These are phyloP conservation scores for Holcopasites calliopsidis DNA, from an alignment of 1,140 invertebrate species.

Conservation along the genomic window DNA sequence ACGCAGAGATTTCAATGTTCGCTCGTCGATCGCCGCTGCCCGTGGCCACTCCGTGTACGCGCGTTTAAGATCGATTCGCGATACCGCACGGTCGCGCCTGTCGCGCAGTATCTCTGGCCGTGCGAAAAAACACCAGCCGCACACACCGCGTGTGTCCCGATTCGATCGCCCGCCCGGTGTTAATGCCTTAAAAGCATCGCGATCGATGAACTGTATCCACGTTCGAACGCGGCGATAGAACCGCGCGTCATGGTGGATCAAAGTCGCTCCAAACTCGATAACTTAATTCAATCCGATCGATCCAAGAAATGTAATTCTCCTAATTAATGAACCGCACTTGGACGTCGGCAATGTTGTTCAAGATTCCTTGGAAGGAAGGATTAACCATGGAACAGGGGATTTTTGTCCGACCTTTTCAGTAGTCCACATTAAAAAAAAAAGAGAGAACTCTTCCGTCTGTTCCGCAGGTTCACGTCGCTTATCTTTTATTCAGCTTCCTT, in stretches of 20 bases:
- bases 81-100: background rate
- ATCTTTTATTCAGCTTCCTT: conserved; percentile 26
- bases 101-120: background rate
- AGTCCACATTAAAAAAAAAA: too few relatives aligned
- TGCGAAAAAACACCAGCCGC: background rate
- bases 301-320: background rate
- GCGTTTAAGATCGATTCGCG: conserved; percentile 20
- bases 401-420: background rate
- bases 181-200: background rate
- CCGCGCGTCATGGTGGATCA: background rate
- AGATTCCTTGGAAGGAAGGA: background rate
- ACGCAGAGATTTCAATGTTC: background rate
- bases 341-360: too few relatives aligned
- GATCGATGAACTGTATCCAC: background rate
- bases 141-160: background rate
- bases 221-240: conserved; percentile 1
- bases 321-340: conserved; percentile 1
- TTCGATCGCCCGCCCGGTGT: too few relatives aligned
- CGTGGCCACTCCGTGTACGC: background rate
- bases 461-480: background rate
- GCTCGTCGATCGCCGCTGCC: background rate
- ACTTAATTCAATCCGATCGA: background rate
- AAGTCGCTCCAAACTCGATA: background rate
- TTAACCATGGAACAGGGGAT: background rate
- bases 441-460: background rate